Percentiles rank a stretch among this genome's conserved stretches.
phyloP scores from a whole-genome alignment of 2,797 vertebrate genomes.

The Vipera ursinii region DNA sequence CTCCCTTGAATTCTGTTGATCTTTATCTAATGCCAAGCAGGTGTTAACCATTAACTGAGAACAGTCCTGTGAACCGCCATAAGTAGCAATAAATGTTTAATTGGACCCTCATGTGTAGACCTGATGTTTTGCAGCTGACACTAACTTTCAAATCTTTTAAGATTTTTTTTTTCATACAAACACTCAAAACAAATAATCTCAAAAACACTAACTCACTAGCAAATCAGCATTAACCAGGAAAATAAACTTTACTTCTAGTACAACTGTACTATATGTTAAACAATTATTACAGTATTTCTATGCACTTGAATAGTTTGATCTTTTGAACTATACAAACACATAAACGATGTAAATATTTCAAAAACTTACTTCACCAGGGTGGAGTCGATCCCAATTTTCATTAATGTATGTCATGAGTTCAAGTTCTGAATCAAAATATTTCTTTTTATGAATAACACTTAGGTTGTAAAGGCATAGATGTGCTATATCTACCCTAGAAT shows the following conservation, averaged over 20 bases:
- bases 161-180: background rate
- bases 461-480: constrained; percentile 97
- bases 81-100: background rate
- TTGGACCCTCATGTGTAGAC: background rate
- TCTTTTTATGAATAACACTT: constrained; percentile 98
- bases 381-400: constrained; percentile 94
- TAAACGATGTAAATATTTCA: constrained; percentile 11
- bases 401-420: constrained; percentile 96
- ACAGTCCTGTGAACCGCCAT: background rate
- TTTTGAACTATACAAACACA: background rate
- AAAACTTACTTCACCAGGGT: constrained; percentile 86
- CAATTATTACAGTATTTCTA: background rate
- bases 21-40: background rate
- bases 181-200: background rate
- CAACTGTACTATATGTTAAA: background rate
- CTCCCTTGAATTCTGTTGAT: background rate
- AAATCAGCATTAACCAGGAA: background rate
- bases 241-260: background rate
- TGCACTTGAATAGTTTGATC: background rate
- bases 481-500: constrained; percentile 90
- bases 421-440: constrained; percentile 97
- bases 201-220: background rate
- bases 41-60: background rate
- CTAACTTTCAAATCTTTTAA: background rate
- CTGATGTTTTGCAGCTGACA: background rate